Conservation (phyloP, 2,797 vertebrate species). For the Sebastes itinus region DNA sequence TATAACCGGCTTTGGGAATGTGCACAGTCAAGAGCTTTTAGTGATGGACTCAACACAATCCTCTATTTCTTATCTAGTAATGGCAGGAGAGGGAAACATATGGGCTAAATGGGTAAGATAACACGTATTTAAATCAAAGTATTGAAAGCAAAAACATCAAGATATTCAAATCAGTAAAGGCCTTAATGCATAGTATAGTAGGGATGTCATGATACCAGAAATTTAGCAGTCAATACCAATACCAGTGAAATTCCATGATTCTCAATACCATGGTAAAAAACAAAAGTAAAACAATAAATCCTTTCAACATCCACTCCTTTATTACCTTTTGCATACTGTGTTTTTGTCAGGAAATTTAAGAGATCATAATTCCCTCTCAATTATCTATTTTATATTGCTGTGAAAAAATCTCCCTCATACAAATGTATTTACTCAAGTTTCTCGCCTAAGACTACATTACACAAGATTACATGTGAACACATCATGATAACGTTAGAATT, state of each 20-base stretch:
- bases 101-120: neutral
- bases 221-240: neutral
- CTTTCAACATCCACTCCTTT: too few species aligned
- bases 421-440: neutral
- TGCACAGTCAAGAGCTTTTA: conserved; percentile 67
- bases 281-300: neutral
- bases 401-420: neutral
- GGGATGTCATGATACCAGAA: neutral
- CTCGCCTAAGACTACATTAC: too few species aligned
- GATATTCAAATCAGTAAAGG: neutral
- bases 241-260: too few species aligned
- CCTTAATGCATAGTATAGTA: neutral
- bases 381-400: too few species aligned
- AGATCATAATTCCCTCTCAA: too few species aligned
- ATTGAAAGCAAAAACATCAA: neutral
- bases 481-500: too few species aligned
- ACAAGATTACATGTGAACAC: too few species aligned
- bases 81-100: conserved; percentile 15
- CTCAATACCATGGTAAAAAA: neutral
- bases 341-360: too few species aligned
- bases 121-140: neutral
- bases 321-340: too few species aligned
- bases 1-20: conserved; percentile 70
- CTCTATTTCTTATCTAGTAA: conserved; percentile 43
- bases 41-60: conserved; percentile 51